Conservation (phyloP, 2,797 vertebrate genomes). For the Nyctibius grandis region DNA sequence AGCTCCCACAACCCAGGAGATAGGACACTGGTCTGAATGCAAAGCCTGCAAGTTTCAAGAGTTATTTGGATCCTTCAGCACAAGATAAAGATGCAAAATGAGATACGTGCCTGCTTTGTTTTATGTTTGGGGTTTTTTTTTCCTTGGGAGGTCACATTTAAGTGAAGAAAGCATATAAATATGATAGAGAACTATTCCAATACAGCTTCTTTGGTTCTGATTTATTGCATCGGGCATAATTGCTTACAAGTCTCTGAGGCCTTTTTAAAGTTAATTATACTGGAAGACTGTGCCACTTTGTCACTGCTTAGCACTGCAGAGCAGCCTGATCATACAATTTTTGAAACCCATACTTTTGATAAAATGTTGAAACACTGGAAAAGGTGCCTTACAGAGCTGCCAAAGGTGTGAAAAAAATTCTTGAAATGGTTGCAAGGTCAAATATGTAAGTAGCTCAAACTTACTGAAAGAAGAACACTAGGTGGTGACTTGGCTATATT, state of each 20-base stretch:
- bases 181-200: neutral
- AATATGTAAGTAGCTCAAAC: neutral
- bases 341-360: neutral
- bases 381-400: neutral
- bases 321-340: neutral
- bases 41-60: neutral
- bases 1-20: accelerated
- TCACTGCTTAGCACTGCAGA: neutral
- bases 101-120: neutral
- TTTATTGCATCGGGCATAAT: neutral
- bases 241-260: accelerated
- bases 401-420: neutral
- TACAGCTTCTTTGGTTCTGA: neutral
- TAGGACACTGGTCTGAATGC: accelerated
- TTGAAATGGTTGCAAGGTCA: neutral
- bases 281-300: neutral
- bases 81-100: neutral
- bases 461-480: neutral
- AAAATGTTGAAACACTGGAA: neutral
- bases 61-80: neutral
- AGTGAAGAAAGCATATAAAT: neutral
- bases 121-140: too few relatives aligned
- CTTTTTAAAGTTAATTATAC: neutral
- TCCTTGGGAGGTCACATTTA: neutral
- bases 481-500: neutral